Percentiles rank a stretch among this genome's conserved stretches.
phyloP scores from a whole-genome alignment of 2,113 vertebrate genomes.

The Sylvicapra grimmia region DNA sequence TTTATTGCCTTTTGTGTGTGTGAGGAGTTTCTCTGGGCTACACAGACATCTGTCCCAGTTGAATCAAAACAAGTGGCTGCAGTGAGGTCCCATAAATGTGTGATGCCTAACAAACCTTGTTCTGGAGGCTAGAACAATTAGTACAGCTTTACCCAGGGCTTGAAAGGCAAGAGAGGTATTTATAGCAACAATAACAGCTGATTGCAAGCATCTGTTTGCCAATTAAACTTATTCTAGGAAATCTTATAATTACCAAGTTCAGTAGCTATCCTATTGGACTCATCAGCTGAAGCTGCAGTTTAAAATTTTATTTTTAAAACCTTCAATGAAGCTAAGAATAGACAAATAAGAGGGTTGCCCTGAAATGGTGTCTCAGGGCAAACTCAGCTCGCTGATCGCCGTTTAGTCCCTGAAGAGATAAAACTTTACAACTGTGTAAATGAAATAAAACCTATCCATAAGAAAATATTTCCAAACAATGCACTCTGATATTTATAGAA shows the following conservation, averaged over 20 bases:
- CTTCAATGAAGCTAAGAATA: neutral
- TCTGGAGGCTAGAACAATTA: constrained; percentile 47
- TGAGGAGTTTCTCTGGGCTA: neutral
- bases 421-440: neutral
- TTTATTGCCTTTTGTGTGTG: neutral
- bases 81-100: neutral
- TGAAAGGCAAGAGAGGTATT: neutral
- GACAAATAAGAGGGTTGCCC: neutral
- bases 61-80: constrained; percentile 54
- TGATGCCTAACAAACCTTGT: constrained; percentile 63
- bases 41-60: neutral
- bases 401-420: neutral
- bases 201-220: constrained; percentile 2
- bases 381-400: neutral
- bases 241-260: neutral
- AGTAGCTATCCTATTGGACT: neutral
- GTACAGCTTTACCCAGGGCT: constrained; percentile 33
- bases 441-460: neutral
- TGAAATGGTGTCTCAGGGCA: neutral
- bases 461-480: neutral
- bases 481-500: no score
- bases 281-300: neutral
- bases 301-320: neutral
- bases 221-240: constrained; percentile 45
- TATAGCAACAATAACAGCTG: constrained; percentile 25